Evolutionary conservation across 2,888 invertebrate genomes (phyloP).

Genomic region (Aelia acuminata): DNA sequence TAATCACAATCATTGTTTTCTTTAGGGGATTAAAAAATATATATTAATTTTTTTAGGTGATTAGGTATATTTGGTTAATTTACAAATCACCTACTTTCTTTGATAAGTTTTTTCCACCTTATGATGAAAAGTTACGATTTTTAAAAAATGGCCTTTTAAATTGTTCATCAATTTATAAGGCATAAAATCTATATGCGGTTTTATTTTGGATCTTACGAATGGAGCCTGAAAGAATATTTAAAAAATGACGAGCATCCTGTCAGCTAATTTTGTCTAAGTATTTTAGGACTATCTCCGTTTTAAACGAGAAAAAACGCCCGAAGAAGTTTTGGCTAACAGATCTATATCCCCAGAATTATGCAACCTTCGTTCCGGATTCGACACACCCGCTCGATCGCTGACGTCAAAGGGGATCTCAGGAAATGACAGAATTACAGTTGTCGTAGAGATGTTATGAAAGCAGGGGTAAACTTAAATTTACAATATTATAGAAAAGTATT

Average conservation of each 20-base stretch:
- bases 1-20: too few relatives aligned
- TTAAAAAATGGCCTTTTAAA: too few relatives aligned
- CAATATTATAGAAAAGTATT: too few relatives aligned
- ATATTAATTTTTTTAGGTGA: too few relatives aligned
- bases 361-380: neutral
- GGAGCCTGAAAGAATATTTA: neutral
- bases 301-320: neutral
- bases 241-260: slow-evolving; percentile 15
- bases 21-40: too few relatives aligned
- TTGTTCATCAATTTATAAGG: too few relatives aligned
- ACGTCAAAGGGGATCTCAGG: neutral
- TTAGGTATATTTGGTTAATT: too few relatives aligned
- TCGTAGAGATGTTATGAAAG: neutral
- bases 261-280: neutral
- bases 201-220: neutral
- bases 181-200: neutral
- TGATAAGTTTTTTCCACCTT: too few relatives aligned
- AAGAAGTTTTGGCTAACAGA: neutral
- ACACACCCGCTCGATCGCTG: neutral
- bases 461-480: too few relatives aligned
- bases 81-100: too few relatives aligned
- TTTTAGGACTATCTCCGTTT: neutral
- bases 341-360: neutral
- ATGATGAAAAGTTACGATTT: too few relatives aligned
- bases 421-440: slow-evolving; percentile 21